A percentile compares a stretch with the other conserved stretches of the same genome.
Evolutionary conservation across 92 coral and sea anemone genomes (phyloP).

Genomic region (Epizoanthus rinbou): DNA sequence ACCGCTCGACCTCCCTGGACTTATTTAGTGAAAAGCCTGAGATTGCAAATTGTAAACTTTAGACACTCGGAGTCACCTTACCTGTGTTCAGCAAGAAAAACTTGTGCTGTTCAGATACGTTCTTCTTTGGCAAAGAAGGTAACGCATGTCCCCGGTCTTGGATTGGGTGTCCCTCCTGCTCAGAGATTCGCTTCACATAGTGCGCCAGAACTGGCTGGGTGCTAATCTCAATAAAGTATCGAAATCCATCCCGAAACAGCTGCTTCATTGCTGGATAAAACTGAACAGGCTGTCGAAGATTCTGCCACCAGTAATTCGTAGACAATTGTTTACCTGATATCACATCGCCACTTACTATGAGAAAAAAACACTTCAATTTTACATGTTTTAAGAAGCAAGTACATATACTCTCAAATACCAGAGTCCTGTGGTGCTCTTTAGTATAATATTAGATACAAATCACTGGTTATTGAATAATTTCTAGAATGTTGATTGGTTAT

Average conservation of each 20-base stretch:
- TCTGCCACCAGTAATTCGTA: constrained; percentile 67
- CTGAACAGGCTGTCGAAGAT: constrained; percentile 60
- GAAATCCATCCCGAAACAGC: constrained; percentile 50
- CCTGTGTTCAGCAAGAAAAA: constrained; percentile 54
- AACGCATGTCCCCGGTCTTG: constrained; percentile 37
- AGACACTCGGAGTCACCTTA: too few relatives aligned
- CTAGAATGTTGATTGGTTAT: too few relatives aligned
- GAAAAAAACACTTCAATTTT: too few relatives aligned
- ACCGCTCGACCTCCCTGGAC: too few relatives aligned
- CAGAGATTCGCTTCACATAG: constrained; percentile 56
- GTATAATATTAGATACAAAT: too few relatives aligned
- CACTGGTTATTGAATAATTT: too few relatives aligned
- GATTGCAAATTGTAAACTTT: too few relatives aligned
- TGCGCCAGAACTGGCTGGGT: constrained; percentile 68
- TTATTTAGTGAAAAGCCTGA: too few relatives aligned
- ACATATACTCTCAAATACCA: too few relatives aligned
- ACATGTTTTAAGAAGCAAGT: too few relatives aligned
- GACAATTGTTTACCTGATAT: constrained; percentile 43
- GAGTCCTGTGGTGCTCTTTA: too few relatives aligned
- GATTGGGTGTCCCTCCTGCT: constrained; percentile 29
- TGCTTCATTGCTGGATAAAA: constrained; percentile 49
- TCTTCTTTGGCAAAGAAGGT: constrained; percentile 55
- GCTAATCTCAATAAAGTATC: constrained; percentile 54
- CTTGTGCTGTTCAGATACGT: constrained; percentile 55
- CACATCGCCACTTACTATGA: constrained; percentile 38